Conservation (phyloP, 1,140 invertebrate genomes). For the Neuroterus valhalla region DNA sequence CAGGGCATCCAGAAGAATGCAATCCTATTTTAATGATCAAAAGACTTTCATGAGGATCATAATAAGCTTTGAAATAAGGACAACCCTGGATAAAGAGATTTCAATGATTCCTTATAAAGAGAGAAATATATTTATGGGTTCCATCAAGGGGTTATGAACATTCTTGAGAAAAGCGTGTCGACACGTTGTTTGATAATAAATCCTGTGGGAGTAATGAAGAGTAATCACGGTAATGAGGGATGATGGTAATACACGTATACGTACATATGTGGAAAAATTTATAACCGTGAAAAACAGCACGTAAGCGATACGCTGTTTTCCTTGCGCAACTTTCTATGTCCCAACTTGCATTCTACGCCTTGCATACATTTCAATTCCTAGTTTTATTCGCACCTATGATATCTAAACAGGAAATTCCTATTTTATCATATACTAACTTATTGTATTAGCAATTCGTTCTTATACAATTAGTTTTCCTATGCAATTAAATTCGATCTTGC, state of each 20-base stretch:
- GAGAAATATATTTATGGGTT: slow-evolving; percentile 1
- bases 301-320: slow-evolving; percentile 20
- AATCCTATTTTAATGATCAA: not conserved
- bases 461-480: too few relatives aligned
- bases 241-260: not conserved
- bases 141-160: not conserved
- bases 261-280: slow-evolving; percentile 16
- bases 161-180: slow-evolving; percentile 2
- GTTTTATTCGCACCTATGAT: not conserved
- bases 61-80: not conserved
- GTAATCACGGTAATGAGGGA: slow-evolving; percentile 24
- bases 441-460: too few relatives aligned
- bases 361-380: not conserved
- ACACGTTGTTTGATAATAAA: slow-evolving; percentile 15
- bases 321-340: slow-evolving; percentile 18
- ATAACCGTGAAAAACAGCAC: slow-evolving; percentile 17
- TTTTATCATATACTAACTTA: not conserved
- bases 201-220: slow-evolving; percentile 28
- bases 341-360: slow-evolving; percentile 7
- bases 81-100: not conserved
- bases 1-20: not conserved
- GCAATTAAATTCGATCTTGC: too few relatives aligned
- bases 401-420: not conserved
- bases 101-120: not conserved
- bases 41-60: not conserved